Evolutionary conservation across 2,888 invertebrate species (phyloP), one percentile per base, ranked within the genome.

Genomic region (Drosophila percnosoma): DNA sequence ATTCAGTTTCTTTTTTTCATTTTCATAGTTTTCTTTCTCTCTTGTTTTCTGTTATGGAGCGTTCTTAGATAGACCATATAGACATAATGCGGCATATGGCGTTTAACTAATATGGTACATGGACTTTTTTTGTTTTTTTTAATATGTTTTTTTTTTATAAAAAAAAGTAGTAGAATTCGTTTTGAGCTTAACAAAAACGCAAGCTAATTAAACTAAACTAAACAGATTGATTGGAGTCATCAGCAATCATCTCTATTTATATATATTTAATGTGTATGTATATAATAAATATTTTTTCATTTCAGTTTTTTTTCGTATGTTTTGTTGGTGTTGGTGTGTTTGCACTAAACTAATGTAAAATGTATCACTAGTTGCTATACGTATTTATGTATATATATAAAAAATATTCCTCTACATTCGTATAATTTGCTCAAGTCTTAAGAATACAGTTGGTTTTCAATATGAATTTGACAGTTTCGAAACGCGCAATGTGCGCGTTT

Each of bases 111-210:
- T 87, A 90, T 90, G 89, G 80, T 90, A 89, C 87, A 90, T 80
- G 73, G 80, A 80, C 68, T 72, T 75, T 66, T 74, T 77, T 84
- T 68, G 36, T 38, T 48, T 61, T 66, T 67, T 69, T 85, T 57
- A 29, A 65, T 61, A 66, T 68, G 65, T 72, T 82, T 86, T 89
- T 82, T 36, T 83, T 83, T 72, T 75, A 61, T 66, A 87, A 84
- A 87, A 89, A 89, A 89, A 87, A 75, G 24, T 53, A 38, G 70
- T 79, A 78, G 73, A 84, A 76, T 90, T 87, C 75, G 72, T 86
- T 78, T 78, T 82, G 80, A 92, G 93, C 92, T 92, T 92, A 92
- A 92, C 92, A 92, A 92, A 92, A 92, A 92, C 92, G 92, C 92
- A 92, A 92, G 92, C 92, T 86, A 88, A 84, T 87, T 90, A 89